phyloP scores from a whole-genome alignment of 2,113 vertebrate genomes.

The Otus sunia region DNA sequence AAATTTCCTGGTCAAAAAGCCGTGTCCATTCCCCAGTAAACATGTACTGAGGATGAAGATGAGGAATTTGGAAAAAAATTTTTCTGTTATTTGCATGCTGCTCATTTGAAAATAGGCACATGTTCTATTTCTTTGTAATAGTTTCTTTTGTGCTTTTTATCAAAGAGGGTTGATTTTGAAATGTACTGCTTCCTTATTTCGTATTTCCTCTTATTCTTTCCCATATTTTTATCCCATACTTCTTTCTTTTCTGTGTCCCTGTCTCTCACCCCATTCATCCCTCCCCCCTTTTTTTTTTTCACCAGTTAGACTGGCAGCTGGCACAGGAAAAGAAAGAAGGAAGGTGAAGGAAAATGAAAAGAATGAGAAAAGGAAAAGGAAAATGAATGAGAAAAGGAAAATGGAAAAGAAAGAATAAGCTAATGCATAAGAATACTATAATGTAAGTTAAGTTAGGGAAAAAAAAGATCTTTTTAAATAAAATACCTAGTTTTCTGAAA shows the following conservation, averaged over 20 bases:
- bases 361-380: neutral
- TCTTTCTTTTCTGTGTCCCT: neutral
- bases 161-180: neutral
- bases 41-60: neutral
- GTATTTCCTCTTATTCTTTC: neutral
- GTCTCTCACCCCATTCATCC: neutral
- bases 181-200: neutral
- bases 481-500: neutral
- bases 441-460: neutral
- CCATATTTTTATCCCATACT: neutral
- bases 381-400: neutral
- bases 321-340: neutral
- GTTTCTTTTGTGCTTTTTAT: neutral
- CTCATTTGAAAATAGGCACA: neutral
- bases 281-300: neutral
- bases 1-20: neutral
- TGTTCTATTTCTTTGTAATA: neutral
- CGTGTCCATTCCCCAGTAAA: neutral
- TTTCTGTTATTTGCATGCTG: neutral
- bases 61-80: neutral
- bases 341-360: neutral
- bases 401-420: neutral
- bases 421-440: neutral
- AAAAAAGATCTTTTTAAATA: neutral
- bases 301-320: neutral